Conservation (phyloP, 2,797 vertebrate species). For the Labroides dimidiatus region DNA sequence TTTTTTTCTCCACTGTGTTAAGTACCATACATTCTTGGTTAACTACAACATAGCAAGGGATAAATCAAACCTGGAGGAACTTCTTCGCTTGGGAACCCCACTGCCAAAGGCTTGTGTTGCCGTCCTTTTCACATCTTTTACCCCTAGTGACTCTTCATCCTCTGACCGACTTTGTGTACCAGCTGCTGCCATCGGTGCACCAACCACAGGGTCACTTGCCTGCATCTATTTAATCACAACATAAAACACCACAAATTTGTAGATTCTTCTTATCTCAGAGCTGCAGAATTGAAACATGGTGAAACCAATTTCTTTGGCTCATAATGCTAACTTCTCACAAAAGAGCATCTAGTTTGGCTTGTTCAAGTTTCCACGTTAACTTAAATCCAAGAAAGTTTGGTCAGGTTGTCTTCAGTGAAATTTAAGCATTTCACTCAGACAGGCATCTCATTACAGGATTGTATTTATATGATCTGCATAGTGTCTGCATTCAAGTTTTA, state of each 20-base stretch:
- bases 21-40: background rate
- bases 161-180: constrained; percentile 91
- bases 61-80: constrained; percentile 90
- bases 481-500: too few relatives aligned
- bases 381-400: too few relatives aligned
- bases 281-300: background rate
- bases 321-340: too few relatives aligned
- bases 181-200: constrained; percentile 84
- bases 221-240: constrained; percentile 76
- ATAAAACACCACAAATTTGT: background rate
- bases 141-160: constrained; percentile 90
- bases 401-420: too few relatives aligned
- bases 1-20: background rate
- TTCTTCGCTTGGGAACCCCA: constrained; percentile 93
- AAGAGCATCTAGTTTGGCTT: too few relatives aligned
- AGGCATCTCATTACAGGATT: too few relatives aligned
- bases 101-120: constrained; percentile 87
- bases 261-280: background rate
- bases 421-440: too few relatives aligned
- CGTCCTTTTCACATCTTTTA: constrained; percentile 89
- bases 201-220: constrained; percentile 79
- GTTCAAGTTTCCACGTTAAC: too few relatives aligned
- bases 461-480: too few relatives aligned
- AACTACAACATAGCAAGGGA: background rate
- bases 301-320: too few relatives aligned